phyloP scores from a whole-genome alignment of 2,888 invertebrate genomes.

The Athrips mouffetella region DNA sequence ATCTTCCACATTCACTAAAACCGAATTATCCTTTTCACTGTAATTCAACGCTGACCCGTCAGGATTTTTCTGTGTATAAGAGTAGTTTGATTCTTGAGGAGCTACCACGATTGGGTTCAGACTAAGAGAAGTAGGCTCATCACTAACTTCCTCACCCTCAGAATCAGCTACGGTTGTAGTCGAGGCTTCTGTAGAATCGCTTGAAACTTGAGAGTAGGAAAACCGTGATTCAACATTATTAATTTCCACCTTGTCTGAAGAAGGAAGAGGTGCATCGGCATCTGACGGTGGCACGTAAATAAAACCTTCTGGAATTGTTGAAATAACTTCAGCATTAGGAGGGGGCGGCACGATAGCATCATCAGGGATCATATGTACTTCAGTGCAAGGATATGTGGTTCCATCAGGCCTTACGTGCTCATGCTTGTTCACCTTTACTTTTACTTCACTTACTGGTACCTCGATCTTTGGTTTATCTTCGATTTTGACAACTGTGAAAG shows the following conservation, averaged over 20 bases:
- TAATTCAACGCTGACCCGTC: conserved; percentile 26
- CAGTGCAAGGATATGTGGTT: conserved; percentile 8
- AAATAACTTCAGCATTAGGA: neutral
- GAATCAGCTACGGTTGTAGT: neutral
- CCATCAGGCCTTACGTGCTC: conserved; percentile 11
- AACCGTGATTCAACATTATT: conserved; percentile 4
- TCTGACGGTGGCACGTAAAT: conserved; percentile 29
- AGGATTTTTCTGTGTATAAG: conserved; percentile 24
- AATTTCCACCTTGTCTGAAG: conserved; percentile 3
- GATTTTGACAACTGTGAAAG: conserved; percentile 27
- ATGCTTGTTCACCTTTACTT: conserved; percentile 12
- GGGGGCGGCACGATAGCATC: neutral
- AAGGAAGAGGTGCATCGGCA: conserved; percentile 4
- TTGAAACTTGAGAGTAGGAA: conserved; percentile 8
- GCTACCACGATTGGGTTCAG: conserved; percentile 29
- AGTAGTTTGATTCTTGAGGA: conserved; percentile 20
- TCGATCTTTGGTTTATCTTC: conserved; percentile 15
- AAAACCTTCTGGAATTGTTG: conserved; percentile 22
- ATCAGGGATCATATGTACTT: neutral
- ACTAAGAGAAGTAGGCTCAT: conserved; percentile 12
- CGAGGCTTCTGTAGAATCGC: neutral
- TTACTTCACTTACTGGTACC: neutral
- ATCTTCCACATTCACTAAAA: conserved; percentile 18
- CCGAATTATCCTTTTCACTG: conserved; percentile 22
- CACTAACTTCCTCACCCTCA: neutral